These are phyloP conservation scores for Lytechinus pictus DNA, from an alignment of 35 echinoderm and acorn worm species.

Conservation along the genomic window DNA sequence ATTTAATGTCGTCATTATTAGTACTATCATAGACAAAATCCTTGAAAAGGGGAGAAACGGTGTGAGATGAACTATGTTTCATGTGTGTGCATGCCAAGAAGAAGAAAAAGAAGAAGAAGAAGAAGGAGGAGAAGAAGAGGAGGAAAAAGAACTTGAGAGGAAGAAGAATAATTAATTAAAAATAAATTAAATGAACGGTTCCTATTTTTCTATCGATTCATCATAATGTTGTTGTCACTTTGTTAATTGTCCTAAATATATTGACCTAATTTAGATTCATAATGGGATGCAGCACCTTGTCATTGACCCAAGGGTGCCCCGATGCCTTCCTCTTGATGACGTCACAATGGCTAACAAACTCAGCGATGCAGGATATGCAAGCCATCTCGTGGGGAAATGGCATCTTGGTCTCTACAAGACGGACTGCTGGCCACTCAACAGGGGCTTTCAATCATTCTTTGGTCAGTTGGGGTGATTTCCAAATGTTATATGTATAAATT, in stretches of 20 bases:
- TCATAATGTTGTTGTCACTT: too few relatives aligned
- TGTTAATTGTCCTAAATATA: neutral
- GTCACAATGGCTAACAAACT: slow-evolving; percentile 61
- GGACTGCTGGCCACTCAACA: slow-evolving; percentile 66
- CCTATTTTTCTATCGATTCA: too few relatives aligned
- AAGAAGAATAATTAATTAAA: neutral
- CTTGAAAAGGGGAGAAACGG: too few relatives aligned
- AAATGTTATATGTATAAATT: too few relatives aligned
- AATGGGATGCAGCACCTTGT: slow-evolving; percentile 65
- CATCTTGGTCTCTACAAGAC: slow-evolving; percentile 66
- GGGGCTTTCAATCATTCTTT: slow-evolving; percentile 81
- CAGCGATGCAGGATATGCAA: slow-evolving; percentile 60
- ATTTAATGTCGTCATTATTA: too few relatives aligned
- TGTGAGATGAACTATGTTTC: too few relatives aligned
- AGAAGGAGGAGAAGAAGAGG: too few relatives aligned
- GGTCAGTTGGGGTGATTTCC: slow-evolving; percentile 27
- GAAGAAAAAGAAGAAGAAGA: too few relatives aligned
- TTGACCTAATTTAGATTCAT: slow-evolving; percentile 52
- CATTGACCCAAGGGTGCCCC: neutral
- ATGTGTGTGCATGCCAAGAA: too few relatives aligned
- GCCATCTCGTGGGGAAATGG: slow-evolving; percentile 81
- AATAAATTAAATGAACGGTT: neutral
- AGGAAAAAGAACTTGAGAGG: neutral
- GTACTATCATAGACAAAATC: too few relatives aligned
- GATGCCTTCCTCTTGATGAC: slow-evolving; percentile 64